Conservation (phyloP, 2,888 invertebrate species). For the Aquatica leii region DNA sequence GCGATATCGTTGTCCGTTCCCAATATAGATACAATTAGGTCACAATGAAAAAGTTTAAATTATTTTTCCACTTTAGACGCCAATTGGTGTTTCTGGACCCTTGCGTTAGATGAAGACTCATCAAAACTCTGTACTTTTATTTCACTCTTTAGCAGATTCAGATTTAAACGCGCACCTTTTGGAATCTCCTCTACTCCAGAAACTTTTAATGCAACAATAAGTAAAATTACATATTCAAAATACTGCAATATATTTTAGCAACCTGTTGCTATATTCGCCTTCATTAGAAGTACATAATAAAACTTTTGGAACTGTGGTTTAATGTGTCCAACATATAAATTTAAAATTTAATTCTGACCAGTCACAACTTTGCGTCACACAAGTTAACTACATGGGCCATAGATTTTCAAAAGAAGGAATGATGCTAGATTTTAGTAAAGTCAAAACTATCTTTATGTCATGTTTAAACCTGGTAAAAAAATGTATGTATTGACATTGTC, state of each 20-base stretch:
- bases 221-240: background rate
- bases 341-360: no score
- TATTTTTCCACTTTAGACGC: slow-evolving; percentile 1
- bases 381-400: background rate
- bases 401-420: background rate
- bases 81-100: background rate
- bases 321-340: background rate
- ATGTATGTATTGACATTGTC: background rate
- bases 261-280: background rate
- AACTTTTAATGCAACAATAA: background rate
- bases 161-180: no score
- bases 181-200: no score
- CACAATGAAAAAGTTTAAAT: slow-evolving; percentile 4
- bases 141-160: background rate
- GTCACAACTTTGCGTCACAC: background rate
- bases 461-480: background rate
- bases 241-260: background rate
- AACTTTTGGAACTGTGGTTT: background rate
- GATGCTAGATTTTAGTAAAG: background rate
- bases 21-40: background rate
- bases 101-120: background rate
- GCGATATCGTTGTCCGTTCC: slow-evolving; percentile 1
- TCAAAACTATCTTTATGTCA: background rate
- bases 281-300: slow-evolving; percentile 3
- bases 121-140: slow-evolving; percentile 5